Percentiles rank a stretch among this genome's conserved stretches.
phyloP scores from a whole-genome alignment of 2,888 invertebrate genomes.

The Spatulosminthurus flaviceps region DNA sequence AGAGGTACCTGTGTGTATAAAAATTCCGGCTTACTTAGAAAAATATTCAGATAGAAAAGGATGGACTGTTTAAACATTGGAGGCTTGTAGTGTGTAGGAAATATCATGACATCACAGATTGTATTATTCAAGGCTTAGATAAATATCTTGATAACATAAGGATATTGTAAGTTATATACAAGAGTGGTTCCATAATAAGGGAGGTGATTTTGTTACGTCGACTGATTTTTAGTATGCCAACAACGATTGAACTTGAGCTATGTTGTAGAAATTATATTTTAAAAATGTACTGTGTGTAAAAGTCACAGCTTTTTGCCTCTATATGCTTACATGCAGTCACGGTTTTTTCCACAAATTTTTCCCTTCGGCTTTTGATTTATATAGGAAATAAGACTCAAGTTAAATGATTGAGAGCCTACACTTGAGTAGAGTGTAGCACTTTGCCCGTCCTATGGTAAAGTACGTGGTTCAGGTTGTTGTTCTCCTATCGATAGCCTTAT shows the following conservation, averaged over 20 bases:
- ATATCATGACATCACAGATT: not conserved
- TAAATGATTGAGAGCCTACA: not conserved
- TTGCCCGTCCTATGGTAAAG: no score
- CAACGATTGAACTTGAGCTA: not conserved
- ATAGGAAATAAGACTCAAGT: not conserved
- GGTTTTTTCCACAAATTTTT: not conserved
- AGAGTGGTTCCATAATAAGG: no score
- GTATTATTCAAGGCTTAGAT: no score
- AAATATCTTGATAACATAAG: no score
- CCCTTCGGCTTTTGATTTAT: not conserved
- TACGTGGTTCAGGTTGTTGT: no score
- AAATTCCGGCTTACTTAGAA: not conserved
- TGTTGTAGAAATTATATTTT: slow-evolving; percentile 1
- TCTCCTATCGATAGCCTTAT: no score
- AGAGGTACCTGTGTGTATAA: not conserved
- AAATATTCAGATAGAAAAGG: not conserved
- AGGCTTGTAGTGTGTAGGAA: not conserved
- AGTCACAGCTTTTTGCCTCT: no score
- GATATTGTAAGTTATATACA: no score
- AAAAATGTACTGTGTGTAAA: no score
- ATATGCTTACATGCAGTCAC: no score
- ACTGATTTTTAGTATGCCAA: slow-evolving; percentile 10
- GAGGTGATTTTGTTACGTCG: not conserved
- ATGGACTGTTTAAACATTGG: not conserved
- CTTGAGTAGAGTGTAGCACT: no score